Conservation (phyloP, 2,797 vertebrate genomes). For the Cossypha dichroa region DNA sequence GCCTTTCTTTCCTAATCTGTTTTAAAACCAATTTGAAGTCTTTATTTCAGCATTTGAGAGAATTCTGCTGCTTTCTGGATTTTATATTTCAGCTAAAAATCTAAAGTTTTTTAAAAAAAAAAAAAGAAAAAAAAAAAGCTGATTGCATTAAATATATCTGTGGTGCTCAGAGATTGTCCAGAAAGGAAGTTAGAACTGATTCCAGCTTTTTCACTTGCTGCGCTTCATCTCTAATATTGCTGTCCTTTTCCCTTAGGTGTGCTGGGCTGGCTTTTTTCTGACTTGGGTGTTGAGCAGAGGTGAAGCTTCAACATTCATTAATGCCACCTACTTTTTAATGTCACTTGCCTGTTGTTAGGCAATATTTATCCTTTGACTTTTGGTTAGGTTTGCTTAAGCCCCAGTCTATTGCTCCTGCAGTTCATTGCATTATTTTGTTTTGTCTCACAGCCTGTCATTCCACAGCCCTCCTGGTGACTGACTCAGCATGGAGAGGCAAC, state of each 20-base stretch:
- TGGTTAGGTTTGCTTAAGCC: not conserved
- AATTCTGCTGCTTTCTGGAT: not conserved
- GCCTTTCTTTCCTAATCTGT: not conserved
- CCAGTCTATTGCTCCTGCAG: not conserved
- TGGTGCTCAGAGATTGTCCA: not conserved
- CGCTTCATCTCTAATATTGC: not conserved
- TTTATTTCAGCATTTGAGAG: not conserved
- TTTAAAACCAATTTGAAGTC: not conserved
- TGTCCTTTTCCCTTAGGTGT: not conserved
- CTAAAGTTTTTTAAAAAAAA: not conserved
- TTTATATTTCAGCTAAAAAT: not conserved
- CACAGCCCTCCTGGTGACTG: not conserved
- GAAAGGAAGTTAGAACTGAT: not conserved
- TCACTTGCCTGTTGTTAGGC: not conserved
- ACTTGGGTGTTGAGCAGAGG: not conserved
- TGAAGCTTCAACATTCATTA: not conserved
- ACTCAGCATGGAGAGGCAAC: not conserved
- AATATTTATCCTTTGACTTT: not conserved
- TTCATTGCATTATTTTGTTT: not conserved
- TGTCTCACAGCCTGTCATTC: not conserved
- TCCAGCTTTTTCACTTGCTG: not conserved
- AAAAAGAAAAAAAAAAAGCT: too few relatives aligned
- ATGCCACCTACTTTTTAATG: not conserved
- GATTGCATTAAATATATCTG: too few relatives aligned
- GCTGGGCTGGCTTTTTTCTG: not conserved